Evolutionary conservation across 2,797 vertebrate species (phyloP), one percentile per base, ranked within the genome.

Genomic region (Enteromius treurensis): DNA sequence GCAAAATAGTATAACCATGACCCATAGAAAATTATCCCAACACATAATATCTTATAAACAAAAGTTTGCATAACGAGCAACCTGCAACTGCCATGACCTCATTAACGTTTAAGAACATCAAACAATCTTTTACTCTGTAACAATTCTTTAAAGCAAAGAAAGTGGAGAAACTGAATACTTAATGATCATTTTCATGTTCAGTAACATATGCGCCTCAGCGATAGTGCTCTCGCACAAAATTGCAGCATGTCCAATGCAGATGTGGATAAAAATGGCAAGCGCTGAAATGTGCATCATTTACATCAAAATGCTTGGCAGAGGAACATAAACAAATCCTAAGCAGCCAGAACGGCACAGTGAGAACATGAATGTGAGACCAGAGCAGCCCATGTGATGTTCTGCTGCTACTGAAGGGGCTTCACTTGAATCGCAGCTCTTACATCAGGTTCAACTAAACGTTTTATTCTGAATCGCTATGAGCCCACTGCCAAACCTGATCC

Each of bases 241-340:
- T 5, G 37, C 42, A 29, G 70, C 69, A 51, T 81, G 65, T 75
- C 58, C 60, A 81, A 64, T 49, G 42, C 42, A 81, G 69, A 73
- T 71, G 37, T 64, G 68, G 69, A 60, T 73, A 49, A 49, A 80
- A 74, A 81, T 80, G 37, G 55, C 67, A 75, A 64, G 45, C 47
- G 1, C 29, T 65, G 29, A 74, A 26, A 82, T 49, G 60, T 67
- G 80, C 62, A 76, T 47, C 11, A 69, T 83, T 83, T 62, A 55
- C 74, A 58, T 69, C 65, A 58, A 83, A 77, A 32, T 60, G 37
- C 49, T 77, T 76, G 62, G 49, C 79, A 81, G 62, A 68, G 51
- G 71, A 32, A 69, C 42, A 67, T 76, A 74, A 84, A 75, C 53
- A 82, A 53, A 58, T 58, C 34, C 14, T 73, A 75, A 81, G 21